Percentiles rank a stretch among this genome's conserved stretches.
phyloP scores from a whole-genome alignment of 2,888 invertebrate genomes.

The Lagria hirta region DNA sequence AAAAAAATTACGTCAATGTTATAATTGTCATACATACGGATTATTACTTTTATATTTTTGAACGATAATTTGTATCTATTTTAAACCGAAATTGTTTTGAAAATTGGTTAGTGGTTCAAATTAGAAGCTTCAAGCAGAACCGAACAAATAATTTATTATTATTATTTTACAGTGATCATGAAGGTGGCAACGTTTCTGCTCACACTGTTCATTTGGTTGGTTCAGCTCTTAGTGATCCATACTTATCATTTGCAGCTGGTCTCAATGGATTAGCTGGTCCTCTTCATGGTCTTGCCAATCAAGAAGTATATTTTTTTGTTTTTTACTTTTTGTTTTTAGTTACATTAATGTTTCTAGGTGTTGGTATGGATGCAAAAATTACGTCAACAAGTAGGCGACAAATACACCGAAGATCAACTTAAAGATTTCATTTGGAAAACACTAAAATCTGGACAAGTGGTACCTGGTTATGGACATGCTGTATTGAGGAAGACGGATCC shows the following conservation, averaged over 20 bases:
- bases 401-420: slow-evolving; percentile 85
- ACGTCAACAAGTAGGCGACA: slow-evolving; percentile 80
- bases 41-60: too few relatives aligned
- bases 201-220: slow-evolving; percentile 94
- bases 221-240: slow-evolving; percentile 93
- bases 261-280: slow-evolving; percentile 95
- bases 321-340: too few relatives aligned
- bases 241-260: slow-evolving; percentile 88
- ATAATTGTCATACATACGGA: too few relatives aligned
- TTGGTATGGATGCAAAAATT: slow-evolving; percentile 93
- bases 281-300: slow-evolving; percentile 93
- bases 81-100: too few relatives aligned
- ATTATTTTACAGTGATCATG: slow-evolving; percentile 70
- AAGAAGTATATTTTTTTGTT: too few relatives aligned
- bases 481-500: slow-evolving; percentile 94
- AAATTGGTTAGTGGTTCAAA: too few relatives aligned
- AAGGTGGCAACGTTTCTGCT: slow-evolving; percentile 95
- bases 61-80: too few relatives aligned
- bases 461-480: slow-evolving; percentile 96
- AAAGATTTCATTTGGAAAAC: slow-evolving; percentile 99
- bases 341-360: too few relatives aligned
- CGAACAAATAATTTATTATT: too few relatives aligned
- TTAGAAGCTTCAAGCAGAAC: too few relatives aligned
- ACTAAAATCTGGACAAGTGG: slow-evolving; percentile 90
- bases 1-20: too few relatives aligned